phyloP scores from a whole-genome alignment of 2,888 invertebrate genomes.

The Lepidocyrtoides sp. region DNA sequence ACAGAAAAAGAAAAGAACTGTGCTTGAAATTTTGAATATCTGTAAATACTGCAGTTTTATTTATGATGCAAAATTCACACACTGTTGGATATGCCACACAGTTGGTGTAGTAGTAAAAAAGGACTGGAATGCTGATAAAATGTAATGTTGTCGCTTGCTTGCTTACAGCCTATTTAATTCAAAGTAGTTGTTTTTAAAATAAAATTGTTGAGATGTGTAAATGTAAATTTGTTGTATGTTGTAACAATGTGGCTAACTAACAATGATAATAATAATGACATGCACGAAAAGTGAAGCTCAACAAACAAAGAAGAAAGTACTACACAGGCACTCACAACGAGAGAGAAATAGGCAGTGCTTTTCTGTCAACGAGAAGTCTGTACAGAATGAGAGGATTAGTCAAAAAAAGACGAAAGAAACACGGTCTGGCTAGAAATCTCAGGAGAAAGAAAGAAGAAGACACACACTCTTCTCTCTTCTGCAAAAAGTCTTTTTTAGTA shows the following conservation, averaged over 20 bases:
- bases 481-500: background rate
- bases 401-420: background rate
- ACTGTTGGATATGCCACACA: too few species aligned
- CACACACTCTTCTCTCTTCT: background rate
- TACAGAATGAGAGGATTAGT: background rate
- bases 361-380: constrained; percentile 25
- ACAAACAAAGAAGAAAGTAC: constrained; percentile 47
- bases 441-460: constrained; percentile 27
- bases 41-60: too few species aligned
- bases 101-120: too few species aligned
- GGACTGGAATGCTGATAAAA: too few species aligned
- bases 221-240: too few species aligned
- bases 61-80: too few species aligned
- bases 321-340: background rate
- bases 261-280: constrained; percentile 45
- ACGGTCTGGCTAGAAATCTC: background rate
- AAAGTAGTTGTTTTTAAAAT: background rate
- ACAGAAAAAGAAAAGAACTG: too few species aligned
- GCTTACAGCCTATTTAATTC: too few species aligned
- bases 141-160: too few species aligned
- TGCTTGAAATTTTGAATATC: too few species aligned
- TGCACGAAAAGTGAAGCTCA: constrained; percentile 51
- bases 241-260: background rate
- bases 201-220: background rate
- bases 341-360: background rate